Evolutionary conservation across 2,113 vertebrate genomes (phyloP).

Genomic region (Callithrix jacchus): DNA sequence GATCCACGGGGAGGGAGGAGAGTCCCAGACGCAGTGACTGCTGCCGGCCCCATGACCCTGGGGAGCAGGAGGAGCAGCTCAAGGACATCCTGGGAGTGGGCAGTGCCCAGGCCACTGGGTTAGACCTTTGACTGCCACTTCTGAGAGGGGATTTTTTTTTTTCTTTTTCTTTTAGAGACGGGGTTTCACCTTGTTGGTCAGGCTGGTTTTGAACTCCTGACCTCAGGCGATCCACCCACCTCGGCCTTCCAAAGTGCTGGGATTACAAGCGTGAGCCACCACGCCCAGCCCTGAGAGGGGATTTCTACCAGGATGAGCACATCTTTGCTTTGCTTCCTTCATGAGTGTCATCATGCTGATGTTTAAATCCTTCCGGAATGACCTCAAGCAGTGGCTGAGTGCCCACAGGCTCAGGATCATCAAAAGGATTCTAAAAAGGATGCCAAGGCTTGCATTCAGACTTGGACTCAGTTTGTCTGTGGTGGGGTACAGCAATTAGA

Average conservation of each 20-base stretch:
- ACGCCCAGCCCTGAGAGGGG: background rate
- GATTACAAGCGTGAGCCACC: too few species aligned
- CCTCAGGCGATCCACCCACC: too few species aligned
- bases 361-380: background rate
- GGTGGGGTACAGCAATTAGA: background rate
- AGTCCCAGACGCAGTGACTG: too few species aligned
- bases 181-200: too few species aligned
- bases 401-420: background rate
- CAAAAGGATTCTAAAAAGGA: background rate
- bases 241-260: too few species aligned
- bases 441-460: background rate
- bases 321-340: background rate
- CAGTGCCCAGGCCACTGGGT: background rate
- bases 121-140: background rate
- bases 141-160: background rate
- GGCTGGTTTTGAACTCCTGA: too few species aligned
- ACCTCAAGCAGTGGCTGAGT: fast-evolving
- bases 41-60: fast-evolving
- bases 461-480: background rate
- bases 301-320: background rate
- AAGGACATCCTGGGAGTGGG: fast-evolving
- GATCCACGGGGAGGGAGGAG: fast-evolving
- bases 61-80: background rate
- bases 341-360: background rate
- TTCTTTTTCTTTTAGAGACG: too few species aligned